phyloP scores from a whole-genome alignment of 2,888 invertebrate genomes.

The Fragum fragum region DNA sequence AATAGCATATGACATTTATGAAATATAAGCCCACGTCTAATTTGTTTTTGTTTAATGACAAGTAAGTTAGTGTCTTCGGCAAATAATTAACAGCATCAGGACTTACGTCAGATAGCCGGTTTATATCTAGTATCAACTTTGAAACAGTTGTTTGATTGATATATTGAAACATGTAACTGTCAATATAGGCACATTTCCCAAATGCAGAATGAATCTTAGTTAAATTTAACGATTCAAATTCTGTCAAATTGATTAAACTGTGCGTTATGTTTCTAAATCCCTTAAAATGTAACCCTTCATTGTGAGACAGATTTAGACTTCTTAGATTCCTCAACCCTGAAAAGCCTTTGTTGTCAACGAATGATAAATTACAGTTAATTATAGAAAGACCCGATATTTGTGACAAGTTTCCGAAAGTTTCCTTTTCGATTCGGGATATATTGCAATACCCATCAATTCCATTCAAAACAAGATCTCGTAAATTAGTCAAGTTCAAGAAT shows the following conservation, averaged over 20 bases:
- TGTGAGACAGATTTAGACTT: conserved; percentile 9
- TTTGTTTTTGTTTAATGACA: conserved; percentile 2
- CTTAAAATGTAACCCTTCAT: neutral
- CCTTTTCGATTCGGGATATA: neutral
- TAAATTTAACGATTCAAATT: neutral
- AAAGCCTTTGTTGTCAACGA: conserved; percentile 5
- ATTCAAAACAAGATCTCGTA: neutral
- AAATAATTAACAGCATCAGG: neutral
- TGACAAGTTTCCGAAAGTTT: neutral
- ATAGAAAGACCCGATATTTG: neutral
- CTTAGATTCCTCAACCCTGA: neutral
- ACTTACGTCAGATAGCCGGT: neutral
- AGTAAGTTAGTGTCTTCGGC: neutral
- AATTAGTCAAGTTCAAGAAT: neutral
- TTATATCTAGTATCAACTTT: neutral
- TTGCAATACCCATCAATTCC: conserved; percentile 1
- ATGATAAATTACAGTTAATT: neutral
- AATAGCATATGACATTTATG: neutral
- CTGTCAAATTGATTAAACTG: neutral
- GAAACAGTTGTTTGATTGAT: neutral
- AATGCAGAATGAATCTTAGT: neutral
- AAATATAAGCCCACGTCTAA: neutral
- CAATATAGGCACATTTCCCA: neutral
- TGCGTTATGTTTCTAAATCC: neutral
- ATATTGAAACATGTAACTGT: neutral